phyloP scores from a whole-genome alignment of 2,797 vertebrate species.

The Enteromius anoplus region DNA sequence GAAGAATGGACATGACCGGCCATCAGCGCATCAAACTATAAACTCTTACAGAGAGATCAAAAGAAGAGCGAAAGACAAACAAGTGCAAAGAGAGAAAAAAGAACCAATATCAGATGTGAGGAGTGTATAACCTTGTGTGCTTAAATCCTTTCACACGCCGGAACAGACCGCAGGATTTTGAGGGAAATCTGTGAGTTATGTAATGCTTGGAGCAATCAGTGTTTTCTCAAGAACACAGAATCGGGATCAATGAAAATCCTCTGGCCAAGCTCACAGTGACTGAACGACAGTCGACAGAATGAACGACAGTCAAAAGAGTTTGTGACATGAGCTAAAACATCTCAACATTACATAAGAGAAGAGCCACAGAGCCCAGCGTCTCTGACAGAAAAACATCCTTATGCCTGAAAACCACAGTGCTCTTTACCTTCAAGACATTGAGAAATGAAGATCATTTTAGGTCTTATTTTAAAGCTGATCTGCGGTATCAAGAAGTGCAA shows the following conservation, averaged over 20 bases:
- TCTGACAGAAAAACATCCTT: background rate
- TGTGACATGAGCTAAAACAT: slow-evolving; percentile 1
- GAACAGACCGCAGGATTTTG: slow-evolving; percentile 1
- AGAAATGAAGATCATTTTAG: background rate
- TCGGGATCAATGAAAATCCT: slow-evolving; percentile 29
- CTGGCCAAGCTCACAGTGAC: background rate
- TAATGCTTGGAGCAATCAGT: slow-evolving; percentile 65
- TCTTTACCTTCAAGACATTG: background rate
- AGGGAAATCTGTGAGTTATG: slow-evolving; percentile 56
- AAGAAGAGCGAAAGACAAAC: background rate
- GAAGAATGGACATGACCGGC: background rate
- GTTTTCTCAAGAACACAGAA: slow-evolving; percentile 46
- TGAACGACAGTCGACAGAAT: background rate
- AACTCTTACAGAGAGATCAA: background rate
- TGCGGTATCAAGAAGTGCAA: too few species aligned
- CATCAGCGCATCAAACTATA: background rate
- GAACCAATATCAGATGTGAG: too few species aligned
- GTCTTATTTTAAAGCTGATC: background rate
- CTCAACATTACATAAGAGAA: slow-evolving; percentile 1
- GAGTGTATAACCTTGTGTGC: background rate
- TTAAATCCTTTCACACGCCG: background rate
- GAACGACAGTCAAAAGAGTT: background rate
- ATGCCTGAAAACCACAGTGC: background rate
- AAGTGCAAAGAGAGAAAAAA: too few species aligned
- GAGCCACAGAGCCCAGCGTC: background rate